phyloP scores from a whole-genome alignment of 2,888 invertebrate genomes.

The Heliconius aoede region DNA sequence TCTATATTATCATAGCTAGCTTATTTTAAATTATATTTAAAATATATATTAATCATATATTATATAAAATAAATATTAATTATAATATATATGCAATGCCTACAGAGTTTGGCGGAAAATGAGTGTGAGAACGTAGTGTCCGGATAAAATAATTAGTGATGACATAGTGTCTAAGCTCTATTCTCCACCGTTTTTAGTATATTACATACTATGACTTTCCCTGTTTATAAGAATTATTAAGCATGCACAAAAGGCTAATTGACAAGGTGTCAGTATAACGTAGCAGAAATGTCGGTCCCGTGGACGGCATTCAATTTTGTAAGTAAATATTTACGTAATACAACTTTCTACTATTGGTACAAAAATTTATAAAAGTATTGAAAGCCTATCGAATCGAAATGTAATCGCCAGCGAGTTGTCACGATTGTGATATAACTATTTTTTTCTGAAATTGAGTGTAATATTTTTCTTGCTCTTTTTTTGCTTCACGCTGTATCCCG shows the following conservation, averaged over 20 bases:
- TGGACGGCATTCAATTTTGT: constrained; percentile 1
- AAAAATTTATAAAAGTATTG: constrained; percentile 40
- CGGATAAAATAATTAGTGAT: too few species aligned
- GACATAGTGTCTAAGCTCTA: too few species aligned
- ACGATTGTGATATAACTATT: constrained; percentile 56
- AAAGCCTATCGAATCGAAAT: constrained; percentile 38
- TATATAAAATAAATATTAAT: too few species aligned
- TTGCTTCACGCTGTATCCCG: too few species aligned
- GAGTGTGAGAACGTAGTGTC: too few species aligned
- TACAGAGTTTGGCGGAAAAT: too few species aligned
- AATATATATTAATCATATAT: too few species aligned
- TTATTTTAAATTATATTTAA: background rate
- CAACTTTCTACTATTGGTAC: constrained; percentile 38
- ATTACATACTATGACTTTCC: too few species aligned
- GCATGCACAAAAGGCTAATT: background rate
- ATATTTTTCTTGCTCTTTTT: background rate
- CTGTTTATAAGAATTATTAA: too few species aligned
- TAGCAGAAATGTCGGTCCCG: constrained; percentile 2
- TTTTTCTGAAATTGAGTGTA: constrained; percentile 18
- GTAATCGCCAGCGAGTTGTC: constrained; percentile 39
- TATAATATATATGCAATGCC: too few species aligned
- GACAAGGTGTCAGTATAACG: constrained; percentile 1
- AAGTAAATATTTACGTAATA: constrained; percentile 31
- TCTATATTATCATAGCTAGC: constrained; percentile 23
- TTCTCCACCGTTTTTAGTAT: too few species aligned